Conservation (phyloP, 64 coral and sea anemone species). For the Hydrozoanthus tunicans region DNA sequence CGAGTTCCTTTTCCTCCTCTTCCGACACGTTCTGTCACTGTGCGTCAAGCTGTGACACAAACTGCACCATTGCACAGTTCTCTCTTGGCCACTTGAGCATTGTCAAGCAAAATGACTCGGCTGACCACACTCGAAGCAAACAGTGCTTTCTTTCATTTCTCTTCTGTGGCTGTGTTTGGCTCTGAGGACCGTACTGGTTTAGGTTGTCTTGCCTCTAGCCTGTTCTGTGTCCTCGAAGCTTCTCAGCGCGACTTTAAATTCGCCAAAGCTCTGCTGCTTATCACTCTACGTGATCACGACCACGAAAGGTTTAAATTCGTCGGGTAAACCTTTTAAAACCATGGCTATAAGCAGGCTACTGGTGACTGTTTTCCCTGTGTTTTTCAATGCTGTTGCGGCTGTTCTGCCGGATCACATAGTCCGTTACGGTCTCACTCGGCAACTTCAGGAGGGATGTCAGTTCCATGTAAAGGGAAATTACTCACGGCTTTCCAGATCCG, state of each 20-base stretch:
- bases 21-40: conserved; percentile 44
- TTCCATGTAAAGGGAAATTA: conserved; percentile 17
- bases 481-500: conserved; percentile 6
- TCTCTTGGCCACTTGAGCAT: not conserved
- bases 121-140: not conserved
- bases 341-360: conserved; percentile 8
- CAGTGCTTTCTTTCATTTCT: not conserved
- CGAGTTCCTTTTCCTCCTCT: conserved; percentile 17
- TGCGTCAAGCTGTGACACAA: not conserved
- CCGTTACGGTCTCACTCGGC: not conserved
- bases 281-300: conserved; percentile 28
- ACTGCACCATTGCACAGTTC: not conserved
- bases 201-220: not conserved
- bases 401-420: conserved; percentile 16
- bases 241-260: not conserved
- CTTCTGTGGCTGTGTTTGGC: not conserved
- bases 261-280: not conserved
- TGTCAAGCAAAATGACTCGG: not conserved
- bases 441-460: not conserved
- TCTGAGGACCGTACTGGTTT: not conserved
- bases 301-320: conserved; percentile 7
- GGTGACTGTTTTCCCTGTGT: not conserved
- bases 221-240: conserved; percentile 34
- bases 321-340: conserved; percentile 30
- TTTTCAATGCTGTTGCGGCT: conserved; percentile 1